Base-by-base conservation (phyloP, 2,888 invertebrate species). In the Tetragonula carbonaria region DNA sequence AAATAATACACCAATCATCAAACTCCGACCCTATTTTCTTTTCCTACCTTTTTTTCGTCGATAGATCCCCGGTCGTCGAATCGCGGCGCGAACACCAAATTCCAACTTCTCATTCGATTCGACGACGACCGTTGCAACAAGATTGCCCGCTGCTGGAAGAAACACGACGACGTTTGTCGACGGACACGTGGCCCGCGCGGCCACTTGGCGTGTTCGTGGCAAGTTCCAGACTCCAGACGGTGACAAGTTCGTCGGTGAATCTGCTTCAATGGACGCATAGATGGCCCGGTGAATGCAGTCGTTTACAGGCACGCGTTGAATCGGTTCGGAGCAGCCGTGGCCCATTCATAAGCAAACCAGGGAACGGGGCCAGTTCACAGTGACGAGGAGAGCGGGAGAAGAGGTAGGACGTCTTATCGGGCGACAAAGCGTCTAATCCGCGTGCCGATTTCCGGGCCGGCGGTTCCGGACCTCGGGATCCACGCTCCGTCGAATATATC, bases 351-450 rank as follows among this genome's bases (percentile, higher is more conserved):
- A 86, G 86, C 87, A 86, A 87, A 90, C 13, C 86, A 84, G 84
- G 87, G 78, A 79, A 55, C 75, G 59, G 66, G 74, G 59, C 62
- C 65, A 75, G 73, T n/a, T 59, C n/a, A 14, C n/a, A 2, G 57
- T 0, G 45, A 45, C 45, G 45, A 45, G 28, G 28, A 28, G 28
- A 28, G 45, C 45, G 18, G 53, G 5, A 6, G 53, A 16, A 53
- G 65, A 76, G 79, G 67, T 2, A 73, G 81, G 86, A 68, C 68
- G 84, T 82, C 86, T 82, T 86, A 74, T 71, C 80, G 81, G 71
- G 77, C 88, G 88, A 90, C 91, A 91, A 91, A 91, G 90, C 90
- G 85, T 87, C 91, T 90, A 91, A 91, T 92, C 90, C 90, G 86
- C 78, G 88, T 87, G 76, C 86, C 87, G 86, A 85, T 91, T 90